Percentiles rank a stretch among this genome's conserved stretches.
These are phyloP conservation scores for Delphinapterus leucas DNA, from an alignment of 2,113 vertebrate species.

Conservation along the genomic window DNA sequence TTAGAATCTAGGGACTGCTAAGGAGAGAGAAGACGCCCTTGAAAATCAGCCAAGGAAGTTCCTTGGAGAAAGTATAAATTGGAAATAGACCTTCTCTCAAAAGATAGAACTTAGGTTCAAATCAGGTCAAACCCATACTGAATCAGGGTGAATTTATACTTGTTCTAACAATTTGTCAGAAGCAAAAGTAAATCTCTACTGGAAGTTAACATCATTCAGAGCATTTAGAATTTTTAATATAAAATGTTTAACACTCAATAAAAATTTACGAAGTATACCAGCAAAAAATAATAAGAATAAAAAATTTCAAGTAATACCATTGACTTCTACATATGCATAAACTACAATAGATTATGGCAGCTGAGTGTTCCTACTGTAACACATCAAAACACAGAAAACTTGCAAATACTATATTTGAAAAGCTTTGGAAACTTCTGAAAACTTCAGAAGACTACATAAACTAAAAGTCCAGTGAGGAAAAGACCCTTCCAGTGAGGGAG, in stretches of 20 bases:
- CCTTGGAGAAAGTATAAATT: not conserved
- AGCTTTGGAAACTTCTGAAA: not conserved
- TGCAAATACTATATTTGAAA: not conserved
- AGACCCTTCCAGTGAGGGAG: not conserved
- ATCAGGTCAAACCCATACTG: not conserved
- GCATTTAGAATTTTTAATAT: not conserved
- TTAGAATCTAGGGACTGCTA: not conserved
- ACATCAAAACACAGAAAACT: not conserved
- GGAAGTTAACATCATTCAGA: not conserved
- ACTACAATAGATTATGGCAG: not conserved
- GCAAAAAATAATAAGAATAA: not conserved
- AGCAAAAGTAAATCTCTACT: not conserved
- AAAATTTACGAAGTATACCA: not conserved
- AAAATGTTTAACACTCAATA: not conserved
- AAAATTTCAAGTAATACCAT: not conserved
- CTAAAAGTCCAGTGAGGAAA: not conserved
- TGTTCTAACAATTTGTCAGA: not conserved
- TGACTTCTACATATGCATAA: not conserved
- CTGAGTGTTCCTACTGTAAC: not conserved
- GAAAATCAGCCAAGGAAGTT: not conserved
- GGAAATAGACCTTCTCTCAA: not conserved
- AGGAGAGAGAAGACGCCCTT: not conserved
- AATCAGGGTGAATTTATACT: not conserved
- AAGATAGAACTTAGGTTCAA: not conserved
- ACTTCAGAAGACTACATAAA: not conserved